These are phyloP conservation scores for Apis florea DNA, from an alignment of 1,140 invertebrate species.

Conservation along the genomic window DNA sequence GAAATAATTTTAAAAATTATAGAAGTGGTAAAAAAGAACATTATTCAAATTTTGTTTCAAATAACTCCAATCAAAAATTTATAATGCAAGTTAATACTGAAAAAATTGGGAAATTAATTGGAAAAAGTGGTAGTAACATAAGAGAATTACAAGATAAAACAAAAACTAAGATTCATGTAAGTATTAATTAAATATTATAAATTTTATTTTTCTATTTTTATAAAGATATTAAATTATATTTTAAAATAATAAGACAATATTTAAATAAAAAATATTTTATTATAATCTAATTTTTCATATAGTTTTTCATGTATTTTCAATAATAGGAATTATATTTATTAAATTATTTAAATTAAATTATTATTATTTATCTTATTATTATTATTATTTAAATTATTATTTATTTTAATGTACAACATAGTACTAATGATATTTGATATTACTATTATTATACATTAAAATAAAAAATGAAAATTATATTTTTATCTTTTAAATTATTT, in stretches of 20 bases:
- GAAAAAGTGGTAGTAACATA: slow-evolving; percentile 88
- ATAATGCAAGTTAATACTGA: slow-evolving; percentile 57
- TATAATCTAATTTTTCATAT: too few species aligned
- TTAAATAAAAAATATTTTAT: too few species aligned
- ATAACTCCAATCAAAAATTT: background rate
- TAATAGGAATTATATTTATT: too few species aligned
- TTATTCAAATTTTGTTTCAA: background rate
- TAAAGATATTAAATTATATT: background rate
- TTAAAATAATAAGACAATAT: background rate
- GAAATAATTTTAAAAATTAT: background rate
- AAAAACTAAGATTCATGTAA: slow-evolving; percentile 82
- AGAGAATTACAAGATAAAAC: slow-evolving; percentile 85
- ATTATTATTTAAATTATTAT: too few species aligned
- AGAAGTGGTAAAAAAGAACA: background rate
- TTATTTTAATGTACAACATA: too few species aligned
- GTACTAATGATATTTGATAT: too few species aligned
- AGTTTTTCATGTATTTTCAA: too few species aligned
- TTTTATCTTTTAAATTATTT: background rate
- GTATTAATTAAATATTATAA: slow-evolving; percentile 26
- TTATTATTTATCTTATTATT: too few species aligned
- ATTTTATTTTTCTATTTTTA: slow-evolving; percentile 24
- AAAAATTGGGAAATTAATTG: slow-evolving; percentile 80
- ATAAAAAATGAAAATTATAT: too few species aligned
- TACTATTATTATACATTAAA: too few species aligned
- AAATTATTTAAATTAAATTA: too few species aligned